Evolutionary conservation across 2,797 vertebrate species (phyloP).

Genomic region (Anguilla pacifica): DNA sequence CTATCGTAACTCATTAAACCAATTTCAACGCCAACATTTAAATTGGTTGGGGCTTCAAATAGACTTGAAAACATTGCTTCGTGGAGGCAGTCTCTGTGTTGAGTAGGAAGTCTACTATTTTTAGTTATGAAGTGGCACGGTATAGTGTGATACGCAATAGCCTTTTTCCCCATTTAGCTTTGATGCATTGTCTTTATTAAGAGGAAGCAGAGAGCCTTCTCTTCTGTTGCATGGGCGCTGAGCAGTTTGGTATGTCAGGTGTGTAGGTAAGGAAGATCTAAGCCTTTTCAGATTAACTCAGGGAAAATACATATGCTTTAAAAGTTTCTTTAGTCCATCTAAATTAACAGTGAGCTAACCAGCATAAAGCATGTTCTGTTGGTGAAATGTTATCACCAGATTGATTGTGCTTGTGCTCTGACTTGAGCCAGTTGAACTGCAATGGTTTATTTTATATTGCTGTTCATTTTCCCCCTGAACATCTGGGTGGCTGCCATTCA

Average conservation of each 20-base stretch:
- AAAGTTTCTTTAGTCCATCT: not conserved
- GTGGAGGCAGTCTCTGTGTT: not conserved
- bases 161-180: not conserved
- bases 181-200: not conserved
- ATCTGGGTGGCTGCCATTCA: not conserved
- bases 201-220: not conserved
- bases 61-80: not conserved
- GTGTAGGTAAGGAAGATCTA: not conserved
- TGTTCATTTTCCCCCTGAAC: not conserved
- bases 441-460: not conserved
- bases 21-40: not conserved
- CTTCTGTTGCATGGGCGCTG: not conserved
- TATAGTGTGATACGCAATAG: not conserved
- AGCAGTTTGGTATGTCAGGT: not conserved
- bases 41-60: not conserved
- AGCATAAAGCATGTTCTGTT: not conserved
- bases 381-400: not conserved
- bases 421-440: not conserved
- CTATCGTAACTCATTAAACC: not conserved
- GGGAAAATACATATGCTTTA: not conserved
- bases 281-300: not conserved
- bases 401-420: not conserved
- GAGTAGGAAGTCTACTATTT: not conserved
- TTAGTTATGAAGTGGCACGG: not conserved
- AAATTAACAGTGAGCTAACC: not conserved